phyloP scores from a whole-genome alignment of 1,140 invertebrate species.

The Teleopsis dalmanni region DNA sequence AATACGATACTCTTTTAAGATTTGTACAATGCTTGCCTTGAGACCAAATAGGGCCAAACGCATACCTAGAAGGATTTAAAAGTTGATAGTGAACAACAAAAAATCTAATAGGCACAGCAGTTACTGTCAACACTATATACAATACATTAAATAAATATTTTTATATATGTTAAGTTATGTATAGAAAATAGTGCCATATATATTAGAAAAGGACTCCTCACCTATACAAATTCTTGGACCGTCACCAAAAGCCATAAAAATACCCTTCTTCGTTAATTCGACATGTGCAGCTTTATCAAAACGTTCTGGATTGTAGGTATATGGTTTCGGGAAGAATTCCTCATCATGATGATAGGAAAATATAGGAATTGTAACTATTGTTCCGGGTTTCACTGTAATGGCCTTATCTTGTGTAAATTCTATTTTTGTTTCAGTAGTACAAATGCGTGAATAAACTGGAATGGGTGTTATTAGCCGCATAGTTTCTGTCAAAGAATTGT shows the following conservation, averaged over 20 bases:
- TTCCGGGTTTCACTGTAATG: not conserved
- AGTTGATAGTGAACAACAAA: too few species aligned
- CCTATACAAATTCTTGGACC: slow-evolving; percentile 59
- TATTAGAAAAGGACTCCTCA: too few species aligned
- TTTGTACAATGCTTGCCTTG: slow-evolving; percentile 1
- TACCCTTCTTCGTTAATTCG: slow-evolving; percentile 25
- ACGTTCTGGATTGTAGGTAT: slow-evolving; percentile 10
- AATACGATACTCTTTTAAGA: not conserved
- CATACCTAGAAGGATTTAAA: slow-evolving; percentile 7
- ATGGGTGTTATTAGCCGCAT: not conserved
- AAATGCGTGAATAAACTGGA: slow-evolving; percentile 1
- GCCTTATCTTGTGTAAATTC: not conserved
- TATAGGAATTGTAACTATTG: slow-evolving; percentile 8
- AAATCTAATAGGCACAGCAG: too few species aligned
- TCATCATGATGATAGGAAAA: slow-evolving; percentile 13
- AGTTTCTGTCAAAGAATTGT: not conserved
- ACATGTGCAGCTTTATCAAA: slow-evolving; percentile 6
- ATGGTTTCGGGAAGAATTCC: slow-evolving; percentile 10
- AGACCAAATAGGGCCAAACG: slow-evolving; percentile 5
- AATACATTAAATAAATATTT: too few species aligned
- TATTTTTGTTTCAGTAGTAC: slow-evolving; percentile 2
- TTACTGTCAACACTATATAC: too few species aligned
- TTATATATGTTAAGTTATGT: too few species aligned
- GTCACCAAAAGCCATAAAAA: slow-evolving; percentile 55
- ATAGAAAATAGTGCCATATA: too few species aligned